phyloP scores from a whole-genome alignment of 2,797 vertebrate species.

The Microcaecilia unicolor region DNA sequence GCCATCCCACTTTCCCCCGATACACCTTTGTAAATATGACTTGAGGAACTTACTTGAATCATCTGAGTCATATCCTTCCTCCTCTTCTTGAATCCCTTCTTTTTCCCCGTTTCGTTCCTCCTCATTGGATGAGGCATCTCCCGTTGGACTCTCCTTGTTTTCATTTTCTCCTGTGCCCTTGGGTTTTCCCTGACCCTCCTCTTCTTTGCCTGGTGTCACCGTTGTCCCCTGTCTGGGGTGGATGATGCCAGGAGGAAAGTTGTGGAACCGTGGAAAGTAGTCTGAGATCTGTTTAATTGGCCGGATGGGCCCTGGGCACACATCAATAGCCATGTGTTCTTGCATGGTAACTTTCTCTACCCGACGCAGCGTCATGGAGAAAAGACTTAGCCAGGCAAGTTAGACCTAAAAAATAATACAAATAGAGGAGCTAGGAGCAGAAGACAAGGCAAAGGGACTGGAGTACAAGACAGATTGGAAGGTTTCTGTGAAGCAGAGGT shows the following conservation, averaged over 20 bases:
- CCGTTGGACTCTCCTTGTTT: too few species aligned
- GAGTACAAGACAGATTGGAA: neutral
- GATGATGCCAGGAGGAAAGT: slow-evolving; percentile 41
- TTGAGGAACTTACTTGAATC: slow-evolving; percentile 30
- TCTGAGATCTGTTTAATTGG: slow-evolving; percentile 72
- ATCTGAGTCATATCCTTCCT: slow-evolving; percentile 14
- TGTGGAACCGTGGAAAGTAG: slow-evolving; percentile 71
- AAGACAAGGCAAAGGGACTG: neutral
- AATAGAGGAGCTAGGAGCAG: neutral
- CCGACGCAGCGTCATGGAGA: slow-evolving; percentile 48
- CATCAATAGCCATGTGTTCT: slow-evolving; percentile 79
- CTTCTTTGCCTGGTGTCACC: too few species aligned
- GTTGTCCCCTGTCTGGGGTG: slow-evolving; percentile 17
- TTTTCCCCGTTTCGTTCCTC: too few species aligned
- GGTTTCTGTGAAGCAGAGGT: too few species aligned
- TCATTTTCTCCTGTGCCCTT: too few species aligned
- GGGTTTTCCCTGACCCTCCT: too few species aligned
- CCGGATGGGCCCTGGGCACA: slow-evolving; percentile 69
- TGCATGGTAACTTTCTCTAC: slow-evolving; percentile 61
- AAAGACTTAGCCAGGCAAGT: accelerated
- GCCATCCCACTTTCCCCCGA: too few species aligned
- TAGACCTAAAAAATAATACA: neutral
- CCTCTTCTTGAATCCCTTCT: neutral
- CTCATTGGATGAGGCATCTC: too few species aligned
- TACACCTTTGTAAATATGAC: too few species aligned